Evolutionary conservation across 2,797 vertebrate genomes (phyloP).

Genomic region (Pseudochaenichthys georgianus): DNA sequence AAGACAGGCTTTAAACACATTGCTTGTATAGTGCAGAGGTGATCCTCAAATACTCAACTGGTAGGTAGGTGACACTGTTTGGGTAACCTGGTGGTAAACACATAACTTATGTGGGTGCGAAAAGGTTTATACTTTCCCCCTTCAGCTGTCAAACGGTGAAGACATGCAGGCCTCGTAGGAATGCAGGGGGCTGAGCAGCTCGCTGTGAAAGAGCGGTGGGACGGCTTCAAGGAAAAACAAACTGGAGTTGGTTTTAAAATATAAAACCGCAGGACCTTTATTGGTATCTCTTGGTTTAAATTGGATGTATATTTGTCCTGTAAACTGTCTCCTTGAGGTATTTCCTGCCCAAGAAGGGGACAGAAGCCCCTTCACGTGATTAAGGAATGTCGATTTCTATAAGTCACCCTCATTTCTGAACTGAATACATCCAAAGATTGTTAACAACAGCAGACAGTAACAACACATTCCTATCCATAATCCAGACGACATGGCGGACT

Average conservation of each 20-base stretch:
- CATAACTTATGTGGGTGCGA: not conserved
- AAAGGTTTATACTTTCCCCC: slow-evolving; percentile 30
- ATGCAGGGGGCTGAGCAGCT: slow-evolving; percentile 34
- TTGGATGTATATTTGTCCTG: slow-evolving; percentile 62
- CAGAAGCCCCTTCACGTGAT: slow-evolving; percentile 62
- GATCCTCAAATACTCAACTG: not conserved
- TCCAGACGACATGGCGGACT: slow-evolving; percentile 47
- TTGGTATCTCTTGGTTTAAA: slow-evolving; percentile 48
- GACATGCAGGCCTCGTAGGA: slow-evolving; percentile 52
- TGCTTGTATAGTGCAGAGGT: not conserved
- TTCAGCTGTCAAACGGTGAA: slow-evolving; percentile 45
- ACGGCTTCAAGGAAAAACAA: slow-evolving; percentile 40
- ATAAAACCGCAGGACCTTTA: slow-evolving; percentile 48
- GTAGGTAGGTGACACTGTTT: slow-evolving; percentile 17
- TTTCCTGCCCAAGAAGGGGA: slow-evolving; percentile 72
- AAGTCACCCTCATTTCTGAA: not conserved
- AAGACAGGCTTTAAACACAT: not conserved
- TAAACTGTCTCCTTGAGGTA: slow-evolving; percentile 57
- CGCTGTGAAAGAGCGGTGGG: slow-evolving; percentile 20
- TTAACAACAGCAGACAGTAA: slow-evolving; percentile 30
- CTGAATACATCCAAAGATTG: slow-evolving; percentile 2
- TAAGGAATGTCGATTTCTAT: slow-evolving; percentile 7
- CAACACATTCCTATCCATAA: slow-evolving; percentile 30
- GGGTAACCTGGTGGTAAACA: slow-evolving; percentile 7
- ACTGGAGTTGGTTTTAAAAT: slow-evolving; percentile 53